Base-by-base conservation (phyloP, 2,888 invertebrate genomes). In the Bruchidius siliquastri region DNA sequence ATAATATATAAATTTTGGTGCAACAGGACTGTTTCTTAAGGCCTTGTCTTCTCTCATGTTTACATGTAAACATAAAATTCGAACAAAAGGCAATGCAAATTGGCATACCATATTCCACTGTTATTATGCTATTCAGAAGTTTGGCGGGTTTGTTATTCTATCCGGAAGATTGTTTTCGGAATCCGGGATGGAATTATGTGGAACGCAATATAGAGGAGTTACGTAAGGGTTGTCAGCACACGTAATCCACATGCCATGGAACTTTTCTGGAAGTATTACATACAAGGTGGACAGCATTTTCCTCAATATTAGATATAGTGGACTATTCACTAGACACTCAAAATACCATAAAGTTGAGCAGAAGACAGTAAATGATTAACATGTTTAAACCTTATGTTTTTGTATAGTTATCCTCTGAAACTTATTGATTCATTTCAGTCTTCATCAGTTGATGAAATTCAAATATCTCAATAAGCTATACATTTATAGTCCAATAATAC, bases 91-190 rank as follows among this genome's bases (percentile, higher is more conserved):
- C 49, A 1, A 75, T 71, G 73, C 70, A 74, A 74, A 73, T 76
- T 20, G 66, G n/a, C 67, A 30, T 68, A 66, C 68, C 72, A 73
- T 74, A 73, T 74, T 72, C 70, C 72, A 69, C 49, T 69, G 73
- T 76, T 74, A 74, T 77, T 73, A 74, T 69, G 72, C 76, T 71
- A 72, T 72, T 72, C 72, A 22, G 72, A 77, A 73, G 67, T 71
- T 69, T 68, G 70, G 72, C 72, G 72, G 71, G 69, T 72, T 73
- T 73, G 72, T 74, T 74, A 75, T 74, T 72, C 74, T 77, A 71
- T 73, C 71, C 71, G 71, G 73, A 73, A 76, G 73, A 77, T 76
- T 77, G 74, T 76, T 74, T 74, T 76, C 75, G 69, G 75, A 77
- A 77, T 77, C 74, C 71, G 70, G 49, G 49, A 49, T 49, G 49